These are phyloP conservation scores for Tigriopus californicus DNA, from an alignment of 2,888 invertebrate species.

Conservation along the genomic window DNA sequence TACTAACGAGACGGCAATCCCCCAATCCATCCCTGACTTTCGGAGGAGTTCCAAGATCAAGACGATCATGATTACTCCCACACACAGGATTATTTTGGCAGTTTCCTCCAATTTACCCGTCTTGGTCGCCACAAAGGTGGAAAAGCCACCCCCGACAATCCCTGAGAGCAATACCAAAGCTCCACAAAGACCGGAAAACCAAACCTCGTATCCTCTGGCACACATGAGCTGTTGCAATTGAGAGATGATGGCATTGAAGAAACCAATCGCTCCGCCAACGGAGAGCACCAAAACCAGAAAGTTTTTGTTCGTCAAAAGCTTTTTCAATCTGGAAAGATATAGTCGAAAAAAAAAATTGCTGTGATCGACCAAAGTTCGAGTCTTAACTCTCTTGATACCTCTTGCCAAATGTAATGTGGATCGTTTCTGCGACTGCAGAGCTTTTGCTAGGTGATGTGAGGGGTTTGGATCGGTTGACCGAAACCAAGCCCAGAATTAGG, in stretches of 20 bases:
- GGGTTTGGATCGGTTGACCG: not conserved
- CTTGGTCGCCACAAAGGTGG: not conserved
- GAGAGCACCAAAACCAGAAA: not conserved
- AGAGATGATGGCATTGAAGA: not conserved
- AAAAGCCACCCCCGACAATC: not conserved
- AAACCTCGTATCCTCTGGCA: not conserved
- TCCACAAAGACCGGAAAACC: not conserved
- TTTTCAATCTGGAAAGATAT: not conserved
- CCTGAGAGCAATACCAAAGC: constrained; percentile 3
- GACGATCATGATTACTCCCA: not conserved
- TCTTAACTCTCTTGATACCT: too few species aligned
- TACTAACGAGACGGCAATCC: not conserved
- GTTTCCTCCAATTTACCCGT: not conserved
- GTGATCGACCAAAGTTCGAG: too few species aligned
- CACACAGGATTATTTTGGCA: not conserved
- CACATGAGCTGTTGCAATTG: constrained; percentile 2
- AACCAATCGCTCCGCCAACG: constrained; percentile 2
- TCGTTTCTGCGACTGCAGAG: not conserved
- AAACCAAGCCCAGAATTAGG: not conserved
- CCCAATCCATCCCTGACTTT: not conserved
- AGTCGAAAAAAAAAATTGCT: too few species aligned
- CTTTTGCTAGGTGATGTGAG: constrained; percentile 1
- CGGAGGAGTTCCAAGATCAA: not conserved
- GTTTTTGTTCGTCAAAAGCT: not conserved
- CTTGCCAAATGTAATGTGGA: too few species aligned